Percentiles rank a stretch among this genome's conserved stretches.
Conservation (phyloP, 2,888 invertebrate genomes). For the Aphodius sticticus region DNA sequence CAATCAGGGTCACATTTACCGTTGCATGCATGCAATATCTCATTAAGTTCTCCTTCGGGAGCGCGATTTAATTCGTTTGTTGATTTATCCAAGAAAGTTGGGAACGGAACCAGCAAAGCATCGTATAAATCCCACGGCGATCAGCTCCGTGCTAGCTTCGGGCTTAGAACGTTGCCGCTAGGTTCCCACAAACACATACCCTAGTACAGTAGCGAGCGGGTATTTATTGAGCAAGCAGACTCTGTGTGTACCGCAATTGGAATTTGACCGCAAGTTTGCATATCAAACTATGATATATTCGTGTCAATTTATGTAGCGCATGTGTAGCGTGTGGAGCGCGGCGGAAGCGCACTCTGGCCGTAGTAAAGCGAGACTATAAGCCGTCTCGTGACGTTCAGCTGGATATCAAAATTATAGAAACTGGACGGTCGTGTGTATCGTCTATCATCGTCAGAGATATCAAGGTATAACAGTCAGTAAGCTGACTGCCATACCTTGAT, state of each 20-base stretch:
- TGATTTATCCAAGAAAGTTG: not conserved
- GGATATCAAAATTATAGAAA: not conserved
- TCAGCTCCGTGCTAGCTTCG: not conserved
- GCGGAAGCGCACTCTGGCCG: not conserved
- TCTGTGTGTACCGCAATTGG: not conserved
- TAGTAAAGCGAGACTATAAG: not conserved
- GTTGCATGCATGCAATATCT: not conserved
- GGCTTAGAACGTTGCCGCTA: not conserved
- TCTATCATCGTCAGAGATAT: no score
- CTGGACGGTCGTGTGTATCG: no score
- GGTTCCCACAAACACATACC: not conserved
- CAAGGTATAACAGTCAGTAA: no score
- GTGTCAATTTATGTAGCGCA: not conserved
- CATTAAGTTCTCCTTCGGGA: not conserved
- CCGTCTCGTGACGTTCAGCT: not conserved
- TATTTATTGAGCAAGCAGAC: not conserved
- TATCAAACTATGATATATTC: slow-evolving; percentile 4
- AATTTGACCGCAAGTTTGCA: not conserved
- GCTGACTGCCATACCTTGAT: no score
- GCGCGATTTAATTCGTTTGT: not conserved
- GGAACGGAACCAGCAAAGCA: not conserved
- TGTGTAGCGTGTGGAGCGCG: not conserved
- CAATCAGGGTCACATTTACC: not conserved
- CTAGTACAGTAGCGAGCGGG: not conserved
- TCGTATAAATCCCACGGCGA: not conserved